Conservation (phyloP, 1,140 invertebrate species). For the Drosophila mayri region DNA sequence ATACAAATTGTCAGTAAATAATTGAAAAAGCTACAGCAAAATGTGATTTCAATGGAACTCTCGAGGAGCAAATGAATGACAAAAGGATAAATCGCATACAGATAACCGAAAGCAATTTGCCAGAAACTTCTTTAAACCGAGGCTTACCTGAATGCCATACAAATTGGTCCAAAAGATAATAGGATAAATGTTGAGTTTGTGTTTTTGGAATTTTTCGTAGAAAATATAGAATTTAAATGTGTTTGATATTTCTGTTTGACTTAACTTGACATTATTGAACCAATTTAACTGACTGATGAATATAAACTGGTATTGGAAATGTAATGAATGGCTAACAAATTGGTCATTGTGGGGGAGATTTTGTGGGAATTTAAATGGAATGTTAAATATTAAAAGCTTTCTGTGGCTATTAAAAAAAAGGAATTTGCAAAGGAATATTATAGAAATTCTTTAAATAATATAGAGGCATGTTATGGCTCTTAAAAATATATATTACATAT, state of each 20-base stretch:
- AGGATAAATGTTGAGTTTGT: constrained; percentile 24
- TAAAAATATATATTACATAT: not conserved
- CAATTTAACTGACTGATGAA: constrained; percentile 19
- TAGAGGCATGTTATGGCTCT: not conserved
- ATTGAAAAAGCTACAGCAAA: constrained; percentile 40
- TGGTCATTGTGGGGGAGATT: not conserved
- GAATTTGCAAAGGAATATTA: not conserved
- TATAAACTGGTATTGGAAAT: constrained; percentile 5
- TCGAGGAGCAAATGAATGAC: constrained; percentile 6
- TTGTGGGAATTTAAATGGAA: not conserved
- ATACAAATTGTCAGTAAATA: constrained; percentile 45
- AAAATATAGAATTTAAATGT: constrained; percentile 23
- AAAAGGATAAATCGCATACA: constrained; percentile 29
- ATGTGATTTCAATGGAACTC: constrained; percentile 36
- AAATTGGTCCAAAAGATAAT: constrained; percentile 23
- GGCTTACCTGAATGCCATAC: constrained; percentile 37
- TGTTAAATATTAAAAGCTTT: not conserved
- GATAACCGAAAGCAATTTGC: constrained; percentile 26
- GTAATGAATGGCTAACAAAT: constrained; percentile 7
- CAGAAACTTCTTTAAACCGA: constrained; percentile 20
- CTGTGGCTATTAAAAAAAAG: too few species aligned
- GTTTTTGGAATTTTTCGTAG: not conserved
- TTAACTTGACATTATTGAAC: constrained; percentile 21
- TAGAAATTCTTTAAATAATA: not conserved
- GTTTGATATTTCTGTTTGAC: constrained; percentile 13